Base-by-base conservation (phyloP, 2,888 invertebrate species). In the Pecten maximus region DNA sequence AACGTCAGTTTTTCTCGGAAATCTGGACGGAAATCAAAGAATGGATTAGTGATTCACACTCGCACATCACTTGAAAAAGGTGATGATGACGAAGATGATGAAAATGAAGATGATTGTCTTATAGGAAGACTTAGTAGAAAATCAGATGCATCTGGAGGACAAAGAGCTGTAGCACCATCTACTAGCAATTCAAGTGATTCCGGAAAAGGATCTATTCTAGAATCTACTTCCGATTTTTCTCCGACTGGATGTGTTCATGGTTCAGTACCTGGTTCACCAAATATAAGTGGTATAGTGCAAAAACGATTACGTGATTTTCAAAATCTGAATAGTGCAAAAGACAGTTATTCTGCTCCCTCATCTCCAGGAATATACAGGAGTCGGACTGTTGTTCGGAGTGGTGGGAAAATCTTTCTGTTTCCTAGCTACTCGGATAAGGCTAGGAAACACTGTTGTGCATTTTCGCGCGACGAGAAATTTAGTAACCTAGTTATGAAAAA, bases 271-370 rank as follows among this genome's bases (percentile, higher is more conserved):
- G 92, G 93, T 44, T 95, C 94, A n/a, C 95, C 94, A 19, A 93
- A 94, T 74, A 91, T 94, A 39, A 92, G 94, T 89, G 94, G 95
- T 15, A 94, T 95, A 91, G 95, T 95, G 86, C 93, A 93, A 91
- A 92, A 94, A 44, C 92, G 95, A 74, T 92, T 94, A 89, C 91
- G 91, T 88, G 93, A 93, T 91, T 95, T 94, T 91, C 94, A 94
- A 88, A 92, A 92, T 54, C 91, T 94, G 54, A 92, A 92, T 89
- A 90, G 88, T 8, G 92, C 35, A 74, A 74, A 74, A 15, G 74
- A 74, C 19, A 28, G 91, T 2, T 40, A 88, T 40, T 92, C 93
- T 23, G 90, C 92, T 8, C 93, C 93, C 16, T 90, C 91, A 2
- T 93, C 93, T 48, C 93, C 93, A 0, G 87, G 90, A 35, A 74